Percentiles rank a stretch among this genome's conserved stretches.
phyloP scores from a whole-genome alignment of 2,888 invertebrate species.

The Diarsia brunnea region DNA sequence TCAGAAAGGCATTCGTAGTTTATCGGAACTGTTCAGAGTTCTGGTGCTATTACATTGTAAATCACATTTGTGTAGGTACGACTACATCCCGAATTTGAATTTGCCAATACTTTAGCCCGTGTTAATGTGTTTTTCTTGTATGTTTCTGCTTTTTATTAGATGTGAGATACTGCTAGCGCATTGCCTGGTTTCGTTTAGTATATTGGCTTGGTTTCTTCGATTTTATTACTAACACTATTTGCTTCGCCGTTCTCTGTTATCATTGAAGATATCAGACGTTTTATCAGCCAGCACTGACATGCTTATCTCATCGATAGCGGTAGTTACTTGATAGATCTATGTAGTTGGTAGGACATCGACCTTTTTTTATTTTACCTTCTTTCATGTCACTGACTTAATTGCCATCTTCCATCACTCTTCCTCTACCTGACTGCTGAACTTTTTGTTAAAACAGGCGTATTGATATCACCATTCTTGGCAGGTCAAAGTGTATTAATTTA shows the following conservation, averaged over 20 bases:
- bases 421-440: neutral
- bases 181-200: neutral
- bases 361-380: neutral
- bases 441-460: neutral
- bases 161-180: neutral
- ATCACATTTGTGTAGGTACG: conserved; percentile 46
- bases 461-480: neutral
- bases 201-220: neutral
- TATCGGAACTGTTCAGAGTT: conserved; percentile 21
- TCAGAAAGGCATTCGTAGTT: conserved; percentile 37
- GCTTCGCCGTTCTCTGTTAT: neutral
- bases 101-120: conserved; percentile 17
- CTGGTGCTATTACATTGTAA: conserved; percentile 45
- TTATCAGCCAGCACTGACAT: conserved; percentile 4
- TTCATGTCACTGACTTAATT: neutral
- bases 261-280: neutral
- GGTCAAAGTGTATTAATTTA: conserved; percentile 1
- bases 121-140: conserved; percentile 20
- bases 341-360: neutral
- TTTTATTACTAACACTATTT: neutral
- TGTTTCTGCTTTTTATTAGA: conserved; percentile 17
- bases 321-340: neutral
- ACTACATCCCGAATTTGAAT: conserved; percentile 37
- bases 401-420: neutral
- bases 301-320: conserved; percentile 6